Evolutionary conservation across 2,888 invertebrate genomes (phyloP).

Genomic region (Drosophila heteroneura): DNA sequence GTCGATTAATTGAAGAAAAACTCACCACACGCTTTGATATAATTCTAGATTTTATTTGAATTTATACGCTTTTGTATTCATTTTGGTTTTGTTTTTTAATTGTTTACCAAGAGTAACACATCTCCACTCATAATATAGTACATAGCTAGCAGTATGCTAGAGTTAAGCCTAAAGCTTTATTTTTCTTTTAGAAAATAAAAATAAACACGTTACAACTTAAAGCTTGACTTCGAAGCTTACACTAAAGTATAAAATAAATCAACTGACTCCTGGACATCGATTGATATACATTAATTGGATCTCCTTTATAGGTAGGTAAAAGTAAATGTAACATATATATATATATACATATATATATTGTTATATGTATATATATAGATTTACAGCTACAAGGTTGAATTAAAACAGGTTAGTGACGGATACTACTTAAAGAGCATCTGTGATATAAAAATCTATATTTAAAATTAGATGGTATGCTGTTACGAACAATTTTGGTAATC

Average conservation of each 20-base stretch:
- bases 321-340: constrained; percentile 14
- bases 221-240: constrained; percentile 38
- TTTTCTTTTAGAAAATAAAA: constrained; percentile 65
- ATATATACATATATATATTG: neutral
- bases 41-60: constrained; percentile 16
- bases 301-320: neutral
- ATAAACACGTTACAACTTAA: constrained; percentile 30
- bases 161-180: constrained; percentile 30
- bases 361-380: neutral
- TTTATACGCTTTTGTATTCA: constrained; percentile 32
- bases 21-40: neutral
- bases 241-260: constrained; percentile 37
- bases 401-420: constrained; percentile 16
- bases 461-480: constrained; percentile 9
- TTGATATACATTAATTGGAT: constrained; percentile 29
- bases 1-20: neutral
- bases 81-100: constrained; percentile 61
- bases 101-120: constrained; percentile 37
- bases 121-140: constrained; percentile 16
- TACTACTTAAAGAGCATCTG: constrained; percentile 19
- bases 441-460: constrained; percentile 25
- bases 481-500: constrained; percentile 34
- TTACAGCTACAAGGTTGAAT: constrained; percentile 13
- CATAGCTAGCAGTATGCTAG: constrained; percentile 28
- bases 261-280: constrained; percentile 34